Base-by-base conservation (phyloP, 2,888 invertebrate species). In the Drosophila fulvimacula region DNA sequence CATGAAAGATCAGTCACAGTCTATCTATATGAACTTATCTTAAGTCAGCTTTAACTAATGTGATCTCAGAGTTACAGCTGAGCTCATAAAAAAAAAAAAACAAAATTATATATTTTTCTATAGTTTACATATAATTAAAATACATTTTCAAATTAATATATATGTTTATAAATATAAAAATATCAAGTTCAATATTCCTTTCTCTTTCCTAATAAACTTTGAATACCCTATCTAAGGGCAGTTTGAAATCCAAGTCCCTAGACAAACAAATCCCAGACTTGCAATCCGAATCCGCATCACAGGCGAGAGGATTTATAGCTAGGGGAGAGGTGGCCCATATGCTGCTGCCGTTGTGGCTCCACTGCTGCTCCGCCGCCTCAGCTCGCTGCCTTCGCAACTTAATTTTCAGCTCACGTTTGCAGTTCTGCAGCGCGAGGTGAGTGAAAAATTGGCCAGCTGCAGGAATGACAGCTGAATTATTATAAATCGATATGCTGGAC, bases 391-490 rank as follows among this genome's bases (percentile, higher is more conserved):
- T 3, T 19, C 52, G 61, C 57, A 65, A 81, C 84, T 91, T 90
- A 83, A 90, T 91, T 90, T 89, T 89, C 84, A 80, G 81, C 88
- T 90, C 90, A 91, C 90, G 90, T 90, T 84, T 91, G 89, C 82
- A 82, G 76, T 76, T 84, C 69, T 63, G 41, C 59, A 53, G 27
- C 21, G 70, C 52, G n/a, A 57, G 70, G 73, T 63, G 71, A 80
- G 75, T 79, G 76, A 82, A 81, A 90, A 90, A 90, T 90, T 88
- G 87, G 75, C 70, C 69, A 82, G 76, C 80, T 80, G 73, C 69
- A 64, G 62, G 58, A 90, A 91, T 89, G 91, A 91, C 91, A 91
- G 89, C 84, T 89, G 91, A 90, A 88, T 91, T 91, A 90, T 90
- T 91, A 90, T 82, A 88, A 90, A 91, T 90, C 91, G 88, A 91